Evolutionary conservation across 1,140 invertebrate species (phyloP).

Genomic region (Vanessa tameamea): DNA sequence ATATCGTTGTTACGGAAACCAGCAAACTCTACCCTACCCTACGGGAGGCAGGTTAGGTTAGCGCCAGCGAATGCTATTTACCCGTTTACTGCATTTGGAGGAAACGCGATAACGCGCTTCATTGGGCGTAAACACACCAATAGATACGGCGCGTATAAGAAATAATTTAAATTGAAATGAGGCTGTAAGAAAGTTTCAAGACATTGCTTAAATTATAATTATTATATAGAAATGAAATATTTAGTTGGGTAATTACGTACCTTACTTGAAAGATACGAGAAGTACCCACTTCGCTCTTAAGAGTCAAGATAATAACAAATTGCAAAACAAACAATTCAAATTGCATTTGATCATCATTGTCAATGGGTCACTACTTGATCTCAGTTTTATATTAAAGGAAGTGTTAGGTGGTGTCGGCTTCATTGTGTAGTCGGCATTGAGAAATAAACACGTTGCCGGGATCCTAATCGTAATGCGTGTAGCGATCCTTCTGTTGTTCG

Average conservation of each 20-base stretch:
- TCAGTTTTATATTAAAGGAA: background rate
- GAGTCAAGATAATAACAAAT: conserved; percentile 1
- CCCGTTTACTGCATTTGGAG: too few species aligned
- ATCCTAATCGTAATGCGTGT: conserved; percentile 27
- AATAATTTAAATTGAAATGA: too few species aligned
- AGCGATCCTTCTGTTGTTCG: conserved; percentile 30
- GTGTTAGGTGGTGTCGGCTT: background rate
- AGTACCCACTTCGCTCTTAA: background rate
- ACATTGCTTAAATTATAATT: too few species aligned
- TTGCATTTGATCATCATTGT: background rate
- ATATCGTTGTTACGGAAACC: too few species aligned
- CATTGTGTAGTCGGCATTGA: background rate
- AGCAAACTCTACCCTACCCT: too few species aligned
- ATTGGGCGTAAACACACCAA: too few species aligned
- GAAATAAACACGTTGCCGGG: background rate
- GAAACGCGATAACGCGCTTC: too few species aligned
- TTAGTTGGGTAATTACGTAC: too few species aligned
- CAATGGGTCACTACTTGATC: background rate
- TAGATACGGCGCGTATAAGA: too few species aligned
- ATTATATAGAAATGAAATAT: too few species aligned
- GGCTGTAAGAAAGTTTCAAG: background rate
- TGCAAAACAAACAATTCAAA: conserved; percentile 17
- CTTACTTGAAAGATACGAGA: background rate
- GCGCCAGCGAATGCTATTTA: too few species aligned
- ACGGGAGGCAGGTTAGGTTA: too few species aligned